Conservation (phyloP, 2,888 invertebrate species). For the Atrina japonica region DNA sequence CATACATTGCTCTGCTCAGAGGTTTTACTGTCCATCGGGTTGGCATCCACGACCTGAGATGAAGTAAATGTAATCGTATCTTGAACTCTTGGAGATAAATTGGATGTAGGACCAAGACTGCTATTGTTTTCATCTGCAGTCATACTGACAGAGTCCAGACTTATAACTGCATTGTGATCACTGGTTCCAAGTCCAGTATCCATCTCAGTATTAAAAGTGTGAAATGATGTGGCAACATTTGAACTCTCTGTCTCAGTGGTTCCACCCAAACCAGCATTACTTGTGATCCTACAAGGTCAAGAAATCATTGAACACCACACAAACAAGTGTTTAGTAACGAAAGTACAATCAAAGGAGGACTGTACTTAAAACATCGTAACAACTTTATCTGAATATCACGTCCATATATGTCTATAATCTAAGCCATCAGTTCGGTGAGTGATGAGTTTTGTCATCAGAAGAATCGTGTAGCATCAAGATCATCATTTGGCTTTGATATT, state of each 20-base stretch:
- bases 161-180: slow-evolving; percentile 41
- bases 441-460: slow-evolving; percentile 24
- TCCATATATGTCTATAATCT: no score
- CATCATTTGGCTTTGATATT: no score
- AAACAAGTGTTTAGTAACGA: neutral
- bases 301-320: neutral
- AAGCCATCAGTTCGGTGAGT: slow-evolving; percentile 26
- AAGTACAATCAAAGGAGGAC: no score
- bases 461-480: neutral
- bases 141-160: slow-evolving; percentile 49
- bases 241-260: slow-evolving; percentile 18
- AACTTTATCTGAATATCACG: no score
- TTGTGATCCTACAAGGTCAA: slow-evolving; percentile 46
- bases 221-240: slow-evolving; percentile 51
- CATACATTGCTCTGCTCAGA: slow-evolving; percentile 79
- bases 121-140: slow-evolving; percentile 53
- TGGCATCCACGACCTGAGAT: slow-evolving; percentile 24
- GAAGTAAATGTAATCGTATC: slow-evolving; percentile 45
- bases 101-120: slow-evolving; percentile 49
- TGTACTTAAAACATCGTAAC: no score
- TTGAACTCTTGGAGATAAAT: slow-evolving; percentile 56
- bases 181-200: slow-evolving; percentile 49
- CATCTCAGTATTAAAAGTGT: slow-evolving; percentile 57
- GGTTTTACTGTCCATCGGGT: slow-evolving; percentile 28
- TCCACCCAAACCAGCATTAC: slow-evolving; percentile 38